Percentiles rank a stretch among this genome's conserved stretches.
These are phyloP conservation scores for Sceloporus undulatus DNA, from an alignment of 2,113 vertebrate species.

Conservation along the genomic window DNA sequence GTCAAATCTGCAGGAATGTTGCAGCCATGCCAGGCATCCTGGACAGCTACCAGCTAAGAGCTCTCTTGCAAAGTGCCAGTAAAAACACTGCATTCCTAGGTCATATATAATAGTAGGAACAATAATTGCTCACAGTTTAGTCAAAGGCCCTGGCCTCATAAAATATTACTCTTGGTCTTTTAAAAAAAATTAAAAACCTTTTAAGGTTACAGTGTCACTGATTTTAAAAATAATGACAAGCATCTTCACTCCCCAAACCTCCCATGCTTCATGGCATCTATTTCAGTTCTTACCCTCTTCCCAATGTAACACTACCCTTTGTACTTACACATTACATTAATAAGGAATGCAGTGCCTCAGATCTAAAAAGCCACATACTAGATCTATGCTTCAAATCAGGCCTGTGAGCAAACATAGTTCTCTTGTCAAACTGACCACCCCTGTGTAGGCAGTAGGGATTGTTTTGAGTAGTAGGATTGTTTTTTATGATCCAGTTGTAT, in stretches of 20 bases:
- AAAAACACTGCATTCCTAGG: conserved; percentile 83
- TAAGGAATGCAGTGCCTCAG: conserved; percentile 30
- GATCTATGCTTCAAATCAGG: not conserved
- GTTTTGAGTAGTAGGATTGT: conserved; percentile 43
- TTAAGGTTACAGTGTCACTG: conserved; percentile 39
- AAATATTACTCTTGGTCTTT: conserved; percentile 50
- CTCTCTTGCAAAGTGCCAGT: conserved; percentile 83
- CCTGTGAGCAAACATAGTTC: not conserved
- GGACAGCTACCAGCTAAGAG: conserved; percentile 86
- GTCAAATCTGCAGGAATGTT: conserved; percentile 92
- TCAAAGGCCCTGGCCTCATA: conserved; percentile 55
- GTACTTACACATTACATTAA: conserved; percentile 5
- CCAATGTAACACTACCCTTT: conserved; percentile 25
- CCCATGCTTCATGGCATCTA: not conserved
- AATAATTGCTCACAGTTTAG: conserved; percentile 63
- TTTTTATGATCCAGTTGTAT: conserved; percentile 39
- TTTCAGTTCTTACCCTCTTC: conserved; percentile 28
- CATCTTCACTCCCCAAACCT: conserved; percentile 36
- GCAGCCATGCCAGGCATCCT: conserved; percentile 87
- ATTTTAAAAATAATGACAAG: conserved; percentile 23
- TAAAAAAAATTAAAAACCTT: not conserved
- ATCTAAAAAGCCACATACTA: conserved; percentile 12
- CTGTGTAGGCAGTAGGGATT: not conserved
- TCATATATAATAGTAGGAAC: conserved; percentile 76
- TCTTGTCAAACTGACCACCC: not conserved